Base-by-base conservation (phyloP, 1,140 invertebrate species). In the Copidosoma floridanum region DNA sequence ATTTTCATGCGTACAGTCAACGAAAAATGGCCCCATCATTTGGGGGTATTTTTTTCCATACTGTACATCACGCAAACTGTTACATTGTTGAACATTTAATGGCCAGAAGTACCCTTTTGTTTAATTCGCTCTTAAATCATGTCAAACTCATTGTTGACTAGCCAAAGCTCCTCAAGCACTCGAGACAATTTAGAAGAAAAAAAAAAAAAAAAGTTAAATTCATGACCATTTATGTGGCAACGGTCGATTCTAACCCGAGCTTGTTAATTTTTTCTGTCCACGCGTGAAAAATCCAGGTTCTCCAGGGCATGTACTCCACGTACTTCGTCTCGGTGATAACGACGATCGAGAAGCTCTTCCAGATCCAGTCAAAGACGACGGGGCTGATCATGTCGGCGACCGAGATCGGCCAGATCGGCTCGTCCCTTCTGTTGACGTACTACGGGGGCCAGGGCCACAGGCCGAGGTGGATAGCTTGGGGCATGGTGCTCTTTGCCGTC, bases 311-410 rank as follows among this genome's bases (percentile, higher is more conserved):
- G 89, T 96, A 92, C 75, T 92, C 92, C 77, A 95, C 93, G 20
- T 98, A 98, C 78, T 94, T 98, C 75, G 95, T 96, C 27, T 95
- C 92, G 70, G 93, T 96, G 55, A 94, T 98, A 71, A 98, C 96
- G 24, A 98, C 95, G 8, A 93, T 98, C 37, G 95, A 98, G 79
- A 97, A 97, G 81, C 82, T 97, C 29, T 98, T 96, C 75, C 92
- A 94, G 82, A 92, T 98, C 44, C 93, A 95, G 70, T 96, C 93
- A 51, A 94, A 93, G 75, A 95, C 94, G 6, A 97, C 94, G 0
- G 95, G 95, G 0, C 87, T 95, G 40, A 88, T 98, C 65, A 88
- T 97, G 83, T 94, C 92, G 54, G 93, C 94, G 10, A 95, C 94
- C 20, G 95, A 98, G 77, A 92, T 98, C 67, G 95, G 96, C 1